These are phyloP conservation scores for Polyergus mexicanus DNA, from an alignment of 1,140 invertebrate genomes.

Conservation along the genomic window DNA sequence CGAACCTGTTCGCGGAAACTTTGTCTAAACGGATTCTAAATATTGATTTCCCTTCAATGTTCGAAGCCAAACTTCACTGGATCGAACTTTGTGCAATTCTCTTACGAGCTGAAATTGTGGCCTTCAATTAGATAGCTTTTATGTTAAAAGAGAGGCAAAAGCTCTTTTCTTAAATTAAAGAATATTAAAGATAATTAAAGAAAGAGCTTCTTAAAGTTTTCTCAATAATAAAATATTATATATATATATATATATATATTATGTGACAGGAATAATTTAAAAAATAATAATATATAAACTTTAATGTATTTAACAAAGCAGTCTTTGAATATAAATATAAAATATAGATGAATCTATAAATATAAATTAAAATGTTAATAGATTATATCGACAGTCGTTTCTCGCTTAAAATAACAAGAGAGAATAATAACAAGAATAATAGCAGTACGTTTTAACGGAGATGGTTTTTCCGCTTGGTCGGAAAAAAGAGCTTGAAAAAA, in stretches of 20 bases:
- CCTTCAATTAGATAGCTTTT: slow-evolving; percentile 10
- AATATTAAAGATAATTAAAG: too few species aligned
- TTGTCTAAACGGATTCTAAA: slow-evolving; percentile 17
- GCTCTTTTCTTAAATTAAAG: not conserved
- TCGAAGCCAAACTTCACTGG: not conserved
- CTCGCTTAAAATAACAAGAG: not conserved
- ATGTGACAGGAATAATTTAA: not conserved
- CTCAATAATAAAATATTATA: not conserved
- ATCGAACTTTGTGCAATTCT: not conserved
- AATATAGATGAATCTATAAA: too few species aligned
- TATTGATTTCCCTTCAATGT: slow-evolving; percentile 8
- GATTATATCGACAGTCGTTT: not conserved
- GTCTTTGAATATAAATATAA: not conserved
- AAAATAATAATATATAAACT: not conserved
- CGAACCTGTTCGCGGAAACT: slow-evolving; percentile 13
- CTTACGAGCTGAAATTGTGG: not conserved
- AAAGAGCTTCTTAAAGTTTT: not conserved
- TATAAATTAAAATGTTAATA: not conserved
- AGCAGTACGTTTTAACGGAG: not conserved
- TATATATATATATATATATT: not conserved
- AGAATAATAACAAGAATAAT: not conserved
- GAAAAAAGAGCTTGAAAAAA: slow-evolving; percentile 30
- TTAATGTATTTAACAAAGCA: not conserved
- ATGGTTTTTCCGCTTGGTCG: not conserved
- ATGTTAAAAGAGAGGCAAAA: too few species aligned